Conservation (phyloP, 2,888 invertebrate species). For the Rhopalosiphum nymphaeae region DNA sequence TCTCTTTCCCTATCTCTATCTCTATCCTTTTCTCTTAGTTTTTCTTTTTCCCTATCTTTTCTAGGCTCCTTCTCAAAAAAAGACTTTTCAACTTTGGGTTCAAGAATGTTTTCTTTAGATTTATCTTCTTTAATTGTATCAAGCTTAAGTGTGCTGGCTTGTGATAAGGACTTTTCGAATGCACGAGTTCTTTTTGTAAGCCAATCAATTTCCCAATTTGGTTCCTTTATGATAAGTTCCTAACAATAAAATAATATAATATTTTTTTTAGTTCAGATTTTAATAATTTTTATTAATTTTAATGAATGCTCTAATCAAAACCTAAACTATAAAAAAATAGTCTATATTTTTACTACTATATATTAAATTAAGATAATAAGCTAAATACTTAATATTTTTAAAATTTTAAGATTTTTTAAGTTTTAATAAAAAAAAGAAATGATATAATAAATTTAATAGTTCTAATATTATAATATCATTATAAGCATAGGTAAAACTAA, state of each 20-base stretch:
- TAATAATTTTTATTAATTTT: neutral
- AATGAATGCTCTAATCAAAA: neutral
- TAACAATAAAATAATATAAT: slow-evolving; percentile 70
- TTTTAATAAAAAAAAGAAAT: neutral
- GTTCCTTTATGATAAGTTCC: slow-evolving; percentile 86
- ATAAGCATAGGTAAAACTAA: neutral
- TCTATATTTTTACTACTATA: neutral
- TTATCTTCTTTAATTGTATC: slow-evolving; percentile 70
- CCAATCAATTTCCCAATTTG: slow-evolving; percentile 91
- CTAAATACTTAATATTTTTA: neutral
- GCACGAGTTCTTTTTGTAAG: slow-evolving; percentile 84
- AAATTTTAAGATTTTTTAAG: no score
- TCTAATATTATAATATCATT: no score
- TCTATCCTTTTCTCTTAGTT: slow-evolving; percentile 60
- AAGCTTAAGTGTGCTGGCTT: slow-evolving; percentile 65
- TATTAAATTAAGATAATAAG: neutral
- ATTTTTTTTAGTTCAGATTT: neutral
- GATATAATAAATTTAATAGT: neutral
- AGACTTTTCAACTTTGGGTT: slow-evolving; percentile 50
- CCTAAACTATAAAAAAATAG: neutral
- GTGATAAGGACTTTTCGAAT: slow-evolving; percentile 70
- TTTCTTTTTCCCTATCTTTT: slow-evolving; percentile 64
- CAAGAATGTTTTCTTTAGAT: slow-evolving; percentile 35
- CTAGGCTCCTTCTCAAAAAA: slow-evolving; percentile 59
- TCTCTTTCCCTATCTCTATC: slow-evolving; percentile 60